Conservation (phyloP, 92 coral and sea anemone genomes). For the Umimayanthus kanabou region DNA sequence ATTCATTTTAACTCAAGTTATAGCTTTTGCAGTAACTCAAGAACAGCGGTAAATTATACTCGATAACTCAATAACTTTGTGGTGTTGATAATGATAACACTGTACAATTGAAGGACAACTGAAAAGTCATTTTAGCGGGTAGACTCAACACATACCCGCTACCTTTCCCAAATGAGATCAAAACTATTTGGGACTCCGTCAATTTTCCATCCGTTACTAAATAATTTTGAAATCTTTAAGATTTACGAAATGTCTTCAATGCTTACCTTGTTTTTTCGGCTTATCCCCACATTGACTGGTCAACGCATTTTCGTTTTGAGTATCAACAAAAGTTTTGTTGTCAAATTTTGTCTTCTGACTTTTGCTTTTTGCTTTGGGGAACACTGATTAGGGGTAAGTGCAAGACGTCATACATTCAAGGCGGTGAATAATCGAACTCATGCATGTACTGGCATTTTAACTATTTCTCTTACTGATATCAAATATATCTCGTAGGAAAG, state of each 20-base stretch:
- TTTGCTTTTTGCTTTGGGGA: background rate
- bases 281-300: background rate
- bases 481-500: conserved; percentile 25
- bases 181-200: background rate
- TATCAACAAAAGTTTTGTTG: background rate
- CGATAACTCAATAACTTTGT: background rate
- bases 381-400: background rate
- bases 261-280: background rate
- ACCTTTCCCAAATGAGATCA: background rate
- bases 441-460: conserved; percentile 14
- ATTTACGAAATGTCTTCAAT: background rate
- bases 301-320: background rate
- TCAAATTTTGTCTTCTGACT: background rate
- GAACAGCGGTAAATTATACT: too few relatives aligned
- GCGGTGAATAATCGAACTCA: background rate
- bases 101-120: background rate
- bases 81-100: background rate
- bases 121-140: background rate
- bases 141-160: background rate
- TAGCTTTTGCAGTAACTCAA: too few relatives aligned
- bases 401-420: background rate
- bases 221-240: background rate
- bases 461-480: conserved; percentile 20
- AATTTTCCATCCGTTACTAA: background rate
- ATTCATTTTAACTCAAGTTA: too few relatives aligned